phyloP scores from a whole-genome alignment of 1,140 invertebrate species.

The Drosophila carrolli region DNA sequence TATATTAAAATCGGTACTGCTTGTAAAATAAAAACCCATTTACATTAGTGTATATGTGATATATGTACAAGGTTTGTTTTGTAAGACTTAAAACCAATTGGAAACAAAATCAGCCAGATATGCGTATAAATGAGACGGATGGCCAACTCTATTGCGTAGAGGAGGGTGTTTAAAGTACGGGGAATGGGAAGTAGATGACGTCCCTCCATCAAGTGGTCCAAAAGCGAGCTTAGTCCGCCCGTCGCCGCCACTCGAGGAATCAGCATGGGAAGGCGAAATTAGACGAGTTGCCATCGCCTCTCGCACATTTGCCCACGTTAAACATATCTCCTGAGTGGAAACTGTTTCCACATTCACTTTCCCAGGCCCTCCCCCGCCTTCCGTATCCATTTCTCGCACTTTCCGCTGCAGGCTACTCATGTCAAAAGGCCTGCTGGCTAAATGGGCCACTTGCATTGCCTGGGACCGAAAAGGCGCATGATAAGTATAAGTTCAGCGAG shows the following conservation, averaged over 20 bases:
- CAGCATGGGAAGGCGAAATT: constrained; percentile 48
- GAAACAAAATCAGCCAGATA: too few species aligned
- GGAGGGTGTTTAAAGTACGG: not conserved
- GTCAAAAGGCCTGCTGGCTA: constrained; percentile 37
- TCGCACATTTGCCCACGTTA: constrained; percentile 57
- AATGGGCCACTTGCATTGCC: constrained; percentile 57
- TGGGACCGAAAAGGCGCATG: constrained; percentile 34
- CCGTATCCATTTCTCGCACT: not conserved
- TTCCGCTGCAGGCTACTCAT: constrained; percentile 26
- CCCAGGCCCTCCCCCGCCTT: not conserved
- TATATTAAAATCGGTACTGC: too few species aligned
- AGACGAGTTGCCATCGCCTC: constrained; percentile 48
- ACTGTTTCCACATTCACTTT: constrained; percentile 56
- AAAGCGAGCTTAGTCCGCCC: constrained; percentile 57
- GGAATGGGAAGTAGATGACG: not conserved
- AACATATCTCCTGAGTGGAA: constrained; percentile 72
- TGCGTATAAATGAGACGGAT: not conserved
- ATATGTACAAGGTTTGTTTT: too few species aligned
- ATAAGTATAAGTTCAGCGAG: constrained; percentile 29
- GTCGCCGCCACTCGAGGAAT: constrained; percentile 33
- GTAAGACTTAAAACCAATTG: too few species aligned
- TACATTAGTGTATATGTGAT: too few species aligned
- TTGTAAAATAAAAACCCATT: too few species aligned
- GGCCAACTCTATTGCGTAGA: constrained; percentile 7
- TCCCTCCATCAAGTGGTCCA: constrained; percentile 63